Evolutionary conservation across 2,113 vertebrate genomes (phyloP).

Genomic region (Axis porcinus): DNA sequence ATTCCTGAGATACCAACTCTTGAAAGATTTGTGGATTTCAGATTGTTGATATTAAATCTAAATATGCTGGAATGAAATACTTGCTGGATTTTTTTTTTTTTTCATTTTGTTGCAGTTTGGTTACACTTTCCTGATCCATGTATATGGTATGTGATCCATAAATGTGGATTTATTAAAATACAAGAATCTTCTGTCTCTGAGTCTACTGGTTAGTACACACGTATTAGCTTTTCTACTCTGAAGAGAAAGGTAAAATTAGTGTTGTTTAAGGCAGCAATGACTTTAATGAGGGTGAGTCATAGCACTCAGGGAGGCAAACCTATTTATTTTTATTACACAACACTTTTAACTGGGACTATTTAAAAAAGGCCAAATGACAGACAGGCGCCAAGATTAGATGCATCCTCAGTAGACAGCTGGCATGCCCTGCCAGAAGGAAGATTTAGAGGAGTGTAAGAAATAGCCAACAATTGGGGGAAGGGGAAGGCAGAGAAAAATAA

Average conservation of each 20-base stretch:
- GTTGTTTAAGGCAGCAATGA: conserved; percentile 33
- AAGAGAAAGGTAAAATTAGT: conserved; percentile 48
- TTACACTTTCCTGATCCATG: background rate
- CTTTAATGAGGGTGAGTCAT: conserved; percentile 51
- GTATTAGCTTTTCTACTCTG: background rate
- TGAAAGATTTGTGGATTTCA: conserved; percentile 15
- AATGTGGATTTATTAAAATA: conserved; percentile 25
- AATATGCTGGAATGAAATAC: background rate
- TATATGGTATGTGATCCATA: background rate
- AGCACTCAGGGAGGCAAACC: conserved; percentile 49
- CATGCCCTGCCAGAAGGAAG: conserved; percentile 4
- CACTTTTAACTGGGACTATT: conserved; percentile 50
- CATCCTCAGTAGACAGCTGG: conserved; percentile 36
- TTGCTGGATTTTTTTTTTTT: background rate
- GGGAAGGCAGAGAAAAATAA: background rate
- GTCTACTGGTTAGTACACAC: background rate
- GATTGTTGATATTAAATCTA: conserved; percentile 3
- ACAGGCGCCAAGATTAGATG: conserved; percentile 51
- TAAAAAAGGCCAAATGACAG: conserved; percentile 33
- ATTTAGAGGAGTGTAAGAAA: conserved; percentile 52
- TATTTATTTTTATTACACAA: conserved; percentile 68
- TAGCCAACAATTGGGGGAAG: background rate
- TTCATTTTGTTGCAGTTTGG: background rate
- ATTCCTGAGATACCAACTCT: background rate
- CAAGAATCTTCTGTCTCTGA: background rate